Evolutionary conservation across 2,888 invertebrate species (phyloP), one percentile per base, ranked within the genome.

Genomic region (Holacanthella duospinosa): DNA sequence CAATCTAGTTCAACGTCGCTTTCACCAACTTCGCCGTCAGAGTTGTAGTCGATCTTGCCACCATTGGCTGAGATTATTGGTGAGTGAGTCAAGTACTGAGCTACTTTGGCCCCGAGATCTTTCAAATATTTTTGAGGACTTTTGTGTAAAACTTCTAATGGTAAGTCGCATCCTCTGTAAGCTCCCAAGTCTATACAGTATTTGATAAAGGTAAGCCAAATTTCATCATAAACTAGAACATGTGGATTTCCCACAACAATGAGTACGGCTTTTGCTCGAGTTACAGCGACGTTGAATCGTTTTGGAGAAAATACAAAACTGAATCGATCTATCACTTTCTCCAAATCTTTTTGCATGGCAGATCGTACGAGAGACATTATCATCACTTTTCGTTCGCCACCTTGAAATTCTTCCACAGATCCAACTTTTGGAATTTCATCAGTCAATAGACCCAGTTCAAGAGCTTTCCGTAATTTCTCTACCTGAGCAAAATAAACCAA

Each of bases 241-340:
- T 84, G 81, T 0, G 93, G 92, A 79, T 93, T 88, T 55, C 94
- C 94, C 70, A 93, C 82, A 59, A 95, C 80, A 44, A 94, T 81
- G 3, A 89, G 81, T 28, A 93, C 80, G 6, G 86, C 83, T 76
- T 88, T 84, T 12, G 92, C 89, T 69, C 95, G 82, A 0, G 92
- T 93, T 58, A 94, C 81, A 1, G 92, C 87, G 0, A 95, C 95
- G 78, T 95, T 96, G 73, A 94, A 81, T 64, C 94, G 82, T 75
- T 87, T 87, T 0, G 87, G 85, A 69, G 84, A 85, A 25, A 82
- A 80, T 1, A 91, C 80, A 74, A 91, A 91, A 1, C 88, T 88
- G 36, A 91, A 77, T 26, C 59, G 54, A 1, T 64, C 64, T 2
- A 63, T 16, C 21, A 36, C 57, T 19, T 62, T 36, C 24, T 75